phyloP scores from a whole-genome alignment of 2,797 vertebrate species.

The Epinephelus malabaricus region DNA sequence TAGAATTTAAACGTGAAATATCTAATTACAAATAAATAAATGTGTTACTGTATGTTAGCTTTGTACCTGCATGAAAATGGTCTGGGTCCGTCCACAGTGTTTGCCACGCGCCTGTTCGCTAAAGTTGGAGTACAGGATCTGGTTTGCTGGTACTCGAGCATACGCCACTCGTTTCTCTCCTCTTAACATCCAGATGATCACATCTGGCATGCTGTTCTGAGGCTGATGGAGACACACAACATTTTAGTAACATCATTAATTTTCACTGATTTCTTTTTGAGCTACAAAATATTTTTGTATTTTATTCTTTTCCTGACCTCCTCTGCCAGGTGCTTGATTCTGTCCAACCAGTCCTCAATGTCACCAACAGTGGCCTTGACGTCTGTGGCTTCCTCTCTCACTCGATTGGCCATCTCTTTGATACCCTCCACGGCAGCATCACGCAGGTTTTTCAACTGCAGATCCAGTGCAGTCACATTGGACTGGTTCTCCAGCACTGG shows the following conservation, averaged over 20 bases:
- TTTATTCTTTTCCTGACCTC: constrained; percentile 84
- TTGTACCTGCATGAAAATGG: constrained; percentile 94
- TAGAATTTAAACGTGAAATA: background rate
- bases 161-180: constrained; percentile 95
- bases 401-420: constrained; percentile 82
- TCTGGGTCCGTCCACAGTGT: constrained; percentile 93
- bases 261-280: background rate
- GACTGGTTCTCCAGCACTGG: constrained; percentile 87
- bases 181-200: constrained; percentile 98
- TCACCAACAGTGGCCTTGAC: constrained; percentile 88
- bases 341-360: constrained; percentile 95
- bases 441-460: constrained; percentile 91
- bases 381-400: constrained; percentile 88
- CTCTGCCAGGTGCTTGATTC: constrained; percentile 90
- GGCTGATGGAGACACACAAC: constrained; percentile 83
- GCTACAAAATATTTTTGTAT: background rate
- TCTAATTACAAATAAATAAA: background rate
- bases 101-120: constrained; percentile 91
- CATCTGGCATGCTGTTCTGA: constrained; percentile 98
- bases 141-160: constrained; percentile 92
- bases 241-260: constrained; percentile 17
- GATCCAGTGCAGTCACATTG: constrained; percentile 93
- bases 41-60: background rate
- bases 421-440: constrained; percentile 86
- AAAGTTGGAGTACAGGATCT: constrained; percentile 90